phyloP scores from a whole-genome alignment of 2,888 invertebrate species.

The Acanthopleura granulata region DNA sequence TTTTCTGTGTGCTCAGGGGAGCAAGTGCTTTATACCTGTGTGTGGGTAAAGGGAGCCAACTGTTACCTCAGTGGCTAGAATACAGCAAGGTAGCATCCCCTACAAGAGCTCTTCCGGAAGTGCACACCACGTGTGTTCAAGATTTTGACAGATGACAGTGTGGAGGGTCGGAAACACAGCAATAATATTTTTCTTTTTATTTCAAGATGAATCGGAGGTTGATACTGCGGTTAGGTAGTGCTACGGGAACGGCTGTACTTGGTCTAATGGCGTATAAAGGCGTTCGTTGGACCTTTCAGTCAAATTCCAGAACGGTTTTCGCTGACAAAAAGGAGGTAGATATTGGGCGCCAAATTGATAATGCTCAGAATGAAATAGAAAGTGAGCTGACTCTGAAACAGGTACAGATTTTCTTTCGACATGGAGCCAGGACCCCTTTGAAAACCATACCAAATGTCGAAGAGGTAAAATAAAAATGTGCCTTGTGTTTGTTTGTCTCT shows the following conservation, averaged over 20 bases:
- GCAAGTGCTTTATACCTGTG: no score
- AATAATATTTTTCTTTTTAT: no score
- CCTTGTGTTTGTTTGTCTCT: no score
- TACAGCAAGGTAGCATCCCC: no score
- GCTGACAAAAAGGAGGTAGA: neutral
- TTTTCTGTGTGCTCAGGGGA: no score
- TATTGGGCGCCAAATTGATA: neutral
- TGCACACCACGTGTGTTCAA: no score
- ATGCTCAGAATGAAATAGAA: neutral
- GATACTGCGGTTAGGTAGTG: neutral
- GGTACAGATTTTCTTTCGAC: conserved; percentile 58
- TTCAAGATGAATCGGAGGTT: neutral
- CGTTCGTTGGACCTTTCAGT: neutral
- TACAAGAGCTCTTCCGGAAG: no score
- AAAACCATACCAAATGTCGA: conserved; percentile 30
- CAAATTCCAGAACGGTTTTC: neutral
- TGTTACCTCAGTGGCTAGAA: no score
- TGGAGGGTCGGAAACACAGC: no score
- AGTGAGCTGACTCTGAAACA: conserved; percentile 41
- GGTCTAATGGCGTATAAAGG: neutral
- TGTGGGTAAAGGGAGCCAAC: no score
- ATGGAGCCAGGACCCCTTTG: conserved; percentile 54
- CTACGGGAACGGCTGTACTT: neutral
- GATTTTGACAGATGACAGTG: no score
- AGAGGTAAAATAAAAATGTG: conserved; percentile 28